Conservation (phyloP, 2,888 invertebrate genomes). For the Temnothorax ravouxi region DNA sequence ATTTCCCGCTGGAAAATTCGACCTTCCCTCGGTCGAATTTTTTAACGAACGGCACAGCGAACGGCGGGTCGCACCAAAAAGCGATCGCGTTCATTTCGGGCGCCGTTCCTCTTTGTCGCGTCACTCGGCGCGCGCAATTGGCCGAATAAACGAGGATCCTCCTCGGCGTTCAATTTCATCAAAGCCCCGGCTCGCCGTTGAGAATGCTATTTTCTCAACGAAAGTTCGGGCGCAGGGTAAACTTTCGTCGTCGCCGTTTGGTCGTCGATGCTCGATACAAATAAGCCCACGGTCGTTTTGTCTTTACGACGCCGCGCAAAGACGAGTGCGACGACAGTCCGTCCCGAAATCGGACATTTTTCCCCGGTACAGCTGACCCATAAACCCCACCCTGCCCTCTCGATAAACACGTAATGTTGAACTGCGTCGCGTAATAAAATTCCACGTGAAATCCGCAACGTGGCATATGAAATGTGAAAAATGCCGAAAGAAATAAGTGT, state of each 20-base stretch:
- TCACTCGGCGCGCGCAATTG: constrained; percentile 36
- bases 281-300: constrained; percentile 47
- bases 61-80: background rate
- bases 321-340: background rate
- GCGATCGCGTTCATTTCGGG: constrained; percentile 23
- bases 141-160: constrained; percentile 23
- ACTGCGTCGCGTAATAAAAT: constrained; percentile 71
- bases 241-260: constrained; percentile 21
- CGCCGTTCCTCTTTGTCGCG: constrained; percentile 1
- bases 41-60: constrained; percentile 9
- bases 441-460: constrained; percentile 52
- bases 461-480: constrained; percentile 1
- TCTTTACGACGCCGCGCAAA: constrained; percentile 71
- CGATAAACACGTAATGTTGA: constrained; percentile 44
- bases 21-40: background rate
- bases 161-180: constrained; percentile 31
- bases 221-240: constrained; percentile 43
- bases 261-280: constrained; percentile 59
- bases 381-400: background rate
- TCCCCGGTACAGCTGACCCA: background rate
- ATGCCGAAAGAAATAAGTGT: background rate
- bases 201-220: constrained; percentile 15
- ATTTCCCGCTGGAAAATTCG: background rate
- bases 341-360: constrained; percentile 15
- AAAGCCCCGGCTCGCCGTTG: constrained; percentile 6